Conservation (phyloP, 2,888 invertebrate genomes). For the Stenchaetothrips biformis region DNA sequence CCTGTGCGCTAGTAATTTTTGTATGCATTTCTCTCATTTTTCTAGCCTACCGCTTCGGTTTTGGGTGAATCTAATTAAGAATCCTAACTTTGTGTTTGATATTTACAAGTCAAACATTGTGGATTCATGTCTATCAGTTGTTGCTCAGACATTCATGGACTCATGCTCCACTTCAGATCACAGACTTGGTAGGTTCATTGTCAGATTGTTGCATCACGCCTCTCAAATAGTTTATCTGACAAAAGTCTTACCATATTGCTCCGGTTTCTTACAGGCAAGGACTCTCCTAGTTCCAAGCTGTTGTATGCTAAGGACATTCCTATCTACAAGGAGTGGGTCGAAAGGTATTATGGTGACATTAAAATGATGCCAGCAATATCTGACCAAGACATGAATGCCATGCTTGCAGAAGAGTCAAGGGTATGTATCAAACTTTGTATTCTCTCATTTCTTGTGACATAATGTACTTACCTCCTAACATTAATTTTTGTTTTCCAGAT, state of each 20-base stretch:
- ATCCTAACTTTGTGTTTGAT: conserved; percentile 99
- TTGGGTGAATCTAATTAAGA: conserved; percentile 99
- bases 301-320: conserved; percentile 99
- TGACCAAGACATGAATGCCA: conserved; percentile 99
- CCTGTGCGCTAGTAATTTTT: neutral
- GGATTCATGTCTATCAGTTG: conserved; percentile 96
- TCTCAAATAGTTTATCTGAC: conserved; percentile 26
- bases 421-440: conserved; percentile 49
- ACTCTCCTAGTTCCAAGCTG: conserved; percentile 97
- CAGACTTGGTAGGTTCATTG: conserved; percentile 64
- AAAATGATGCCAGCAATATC: conserved; percentile 96
- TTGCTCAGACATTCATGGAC: conserved; percentile 99
- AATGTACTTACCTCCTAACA: conserved; percentile 29
- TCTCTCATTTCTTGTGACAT: neutral
- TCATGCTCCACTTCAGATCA: conserved; percentile 98
- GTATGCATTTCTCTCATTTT: conserved; percentile 33
- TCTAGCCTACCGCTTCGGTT: conserved; percentile 65
- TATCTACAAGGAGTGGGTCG: conserved; percentile 98
- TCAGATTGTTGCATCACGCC: neutral
- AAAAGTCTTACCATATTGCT: conserved; percentile 2
- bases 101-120: conserved; percentile 98
- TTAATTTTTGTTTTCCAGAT: conserved; percentile 54
- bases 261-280: conserved; percentile 64
- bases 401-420: conserved; percentile 96
- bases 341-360: conserved; percentile 90